phyloP scores from a whole-genome alignment of 1,140 invertebrate genomes.

The Drosophila arizonae region DNA sequence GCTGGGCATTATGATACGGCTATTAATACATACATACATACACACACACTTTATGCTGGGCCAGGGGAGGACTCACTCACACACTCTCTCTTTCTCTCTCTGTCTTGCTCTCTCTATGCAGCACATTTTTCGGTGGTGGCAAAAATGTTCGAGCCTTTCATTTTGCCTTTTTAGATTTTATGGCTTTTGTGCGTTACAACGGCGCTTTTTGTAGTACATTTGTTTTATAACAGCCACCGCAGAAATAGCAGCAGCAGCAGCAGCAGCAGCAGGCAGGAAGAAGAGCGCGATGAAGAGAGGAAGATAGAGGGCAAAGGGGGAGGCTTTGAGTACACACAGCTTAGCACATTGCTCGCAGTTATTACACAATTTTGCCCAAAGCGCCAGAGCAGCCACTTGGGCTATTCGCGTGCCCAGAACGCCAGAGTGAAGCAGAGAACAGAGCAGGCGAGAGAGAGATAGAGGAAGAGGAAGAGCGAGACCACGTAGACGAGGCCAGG shows the following conservation, averaged over 20 bases:
- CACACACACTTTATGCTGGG: conserved; percentile 15
- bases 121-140: conserved; percentile 69
- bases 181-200: conserved; percentile 79
- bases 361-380: conserved; percentile 78
- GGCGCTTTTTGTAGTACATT: conserved; percentile 77
- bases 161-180: conserved; percentile 81
- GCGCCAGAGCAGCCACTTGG: conserved; percentile 58
- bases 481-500: conserved; percentile 9
- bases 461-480: neutral
- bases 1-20: conserved; percentile 61
- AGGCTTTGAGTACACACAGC: conserved; percentile 38
- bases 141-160: conserved; percentile 73
- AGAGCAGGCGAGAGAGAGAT: neutral
- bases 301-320: neutral
- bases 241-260: conserved; percentile 34
- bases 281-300: neutral
- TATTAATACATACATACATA: conserved; percentile 58
- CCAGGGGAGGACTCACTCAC: conserved; percentile 31
- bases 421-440: conserved; percentile 1
- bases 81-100: no score
- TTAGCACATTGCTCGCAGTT: conserved; percentile 79
- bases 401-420: conserved; percentile 67
- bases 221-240: conserved; percentile 74
- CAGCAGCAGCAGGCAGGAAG: conserved; percentile 33
- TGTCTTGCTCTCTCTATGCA: neutral